phyloP scores from a whole-genome alignment of 2,888 invertebrate genomes.

The Pristionchus maxplancki region DNA sequence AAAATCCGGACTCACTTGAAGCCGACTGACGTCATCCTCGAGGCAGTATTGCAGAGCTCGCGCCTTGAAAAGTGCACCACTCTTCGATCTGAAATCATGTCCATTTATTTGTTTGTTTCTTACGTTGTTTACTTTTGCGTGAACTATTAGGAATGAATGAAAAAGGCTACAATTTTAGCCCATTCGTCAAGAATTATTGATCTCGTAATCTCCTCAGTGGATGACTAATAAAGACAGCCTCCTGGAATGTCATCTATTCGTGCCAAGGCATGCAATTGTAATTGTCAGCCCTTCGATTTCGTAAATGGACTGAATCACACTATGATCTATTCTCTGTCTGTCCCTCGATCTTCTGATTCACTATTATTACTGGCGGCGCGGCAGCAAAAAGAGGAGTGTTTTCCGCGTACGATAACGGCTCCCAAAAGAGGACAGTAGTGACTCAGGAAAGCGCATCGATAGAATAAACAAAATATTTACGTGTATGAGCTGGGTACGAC shows the following conservation, averaged over 20 bases:
- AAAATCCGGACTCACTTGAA: constrained; percentile 61
- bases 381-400: neutral
- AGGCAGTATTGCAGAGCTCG: constrained; percentile 95
- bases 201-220: constrained; percentile 65
- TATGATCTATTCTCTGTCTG: neutral
- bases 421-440: neutral
- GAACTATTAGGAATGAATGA: neutral
- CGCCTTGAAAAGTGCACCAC: constrained; percentile 93
- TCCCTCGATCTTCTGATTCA: neutral
- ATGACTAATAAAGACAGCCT: constrained; percentile 86
- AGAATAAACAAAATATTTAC: constrained; percentile 53
- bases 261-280: constrained; percentile 73
- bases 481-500: constrained; percentile 85
- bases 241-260: constrained; percentile 85
- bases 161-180: neutral
- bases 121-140: neutral
- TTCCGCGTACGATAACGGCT: neutral
- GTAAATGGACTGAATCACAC: neutral
- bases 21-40: constrained; percentile 88
- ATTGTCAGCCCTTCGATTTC: constrained; percentile 84
- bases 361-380: neutral
- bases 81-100: constrained; percentile 84
- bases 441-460: neutral
- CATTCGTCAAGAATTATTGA: neutral
- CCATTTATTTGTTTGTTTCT: neutral